A percentile compares a stretch with the other conserved stretches of the same genome.
Evolutionary conservation across 2,797 vertebrate genomes (phyloP).

Genomic region (Anguilla marmorata): DNA sequence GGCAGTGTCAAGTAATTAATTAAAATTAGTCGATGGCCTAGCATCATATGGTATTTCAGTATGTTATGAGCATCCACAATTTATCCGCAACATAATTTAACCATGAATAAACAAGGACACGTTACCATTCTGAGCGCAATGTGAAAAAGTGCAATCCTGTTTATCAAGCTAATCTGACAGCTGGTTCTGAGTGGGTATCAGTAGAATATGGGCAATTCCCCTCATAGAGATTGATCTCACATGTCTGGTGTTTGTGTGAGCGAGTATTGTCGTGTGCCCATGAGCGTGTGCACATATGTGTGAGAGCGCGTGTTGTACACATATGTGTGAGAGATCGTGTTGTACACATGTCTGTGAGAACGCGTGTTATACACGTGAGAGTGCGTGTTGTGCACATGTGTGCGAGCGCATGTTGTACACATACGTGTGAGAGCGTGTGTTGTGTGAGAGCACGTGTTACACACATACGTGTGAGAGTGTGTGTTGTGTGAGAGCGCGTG

Average conservation of each 20-base stretch:
- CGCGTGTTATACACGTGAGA: no score
- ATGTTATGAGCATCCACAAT: neutral
- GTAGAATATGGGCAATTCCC: no score
- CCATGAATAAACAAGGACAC: conserved; percentile 10
- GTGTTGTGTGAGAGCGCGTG: neutral
- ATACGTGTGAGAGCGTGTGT: no score
- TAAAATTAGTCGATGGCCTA: neutral
- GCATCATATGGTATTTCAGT: neutral
- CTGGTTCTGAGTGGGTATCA: no score
- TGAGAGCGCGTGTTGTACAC: neutral
- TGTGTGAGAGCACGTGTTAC: neutral
- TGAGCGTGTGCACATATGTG: neutral
- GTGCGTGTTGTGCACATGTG: no score
- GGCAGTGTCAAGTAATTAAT: conserved; percentile 57
- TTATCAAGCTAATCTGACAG: conserved; percentile 23
- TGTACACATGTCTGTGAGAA: neutral
- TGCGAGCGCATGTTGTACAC: no score
- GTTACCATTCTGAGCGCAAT: neutral
- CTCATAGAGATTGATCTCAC: no score
- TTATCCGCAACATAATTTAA: neutral
- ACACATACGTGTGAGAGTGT: no score
- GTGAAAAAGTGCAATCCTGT: neutral
- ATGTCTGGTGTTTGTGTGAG: no score
- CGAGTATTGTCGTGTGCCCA: neutral
- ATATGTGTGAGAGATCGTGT: no score